Conservation (phyloP, 2,888 invertebrate species). For the Caenorhabditis wallacei region DNA sequence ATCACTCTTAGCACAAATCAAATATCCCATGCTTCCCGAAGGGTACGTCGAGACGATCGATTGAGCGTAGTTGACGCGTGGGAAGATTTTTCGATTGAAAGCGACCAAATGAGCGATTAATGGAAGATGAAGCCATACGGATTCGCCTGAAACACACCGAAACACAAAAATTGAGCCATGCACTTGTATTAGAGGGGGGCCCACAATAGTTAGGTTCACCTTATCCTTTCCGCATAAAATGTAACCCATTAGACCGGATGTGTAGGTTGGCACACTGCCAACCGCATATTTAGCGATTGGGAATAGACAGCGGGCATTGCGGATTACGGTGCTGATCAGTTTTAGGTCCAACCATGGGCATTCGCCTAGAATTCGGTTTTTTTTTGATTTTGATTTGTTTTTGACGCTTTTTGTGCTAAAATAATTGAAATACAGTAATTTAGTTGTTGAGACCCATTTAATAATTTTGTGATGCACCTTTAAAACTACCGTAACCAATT, state of each 20-base stretch:
- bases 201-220: slow-evolving; percentile 50
- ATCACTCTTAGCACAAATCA: slow-evolving; percentile 89
- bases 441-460: no score
- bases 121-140: slow-evolving; percentile 88
- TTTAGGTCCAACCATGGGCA: slow-evolving; percentile 88
- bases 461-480: no score
- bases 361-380: slow-evolving; percentile 86
- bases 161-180: neutral
- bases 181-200: neutral
- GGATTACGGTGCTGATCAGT: slow-evolving; percentile 88
- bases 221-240: slow-evolving; percentile 90
- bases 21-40: slow-evolving; percentile 96
- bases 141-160: slow-evolving; percentile 89
- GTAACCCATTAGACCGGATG: slow-evolving; percentile 96
- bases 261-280: slow-evolving; percentile 94
- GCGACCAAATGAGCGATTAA: slow-evolving; percentile 89
- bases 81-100: slow-evolving; percentile 90
- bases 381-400: neutral
- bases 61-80: slow-evolving; percentile 89
- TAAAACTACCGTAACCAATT: no score
- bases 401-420: neutral
- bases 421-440: neutral
- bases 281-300: slow-evolving; percentile 89
- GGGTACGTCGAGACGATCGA: slow-evolving; percentile 96
- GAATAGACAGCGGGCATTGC: slow-evolving; percentile 87